Evolutionary conservation across 2,113 vertebrate genomes (phyloP), one percentile per base, ranked within the genome.

Genomic region (Prunella fulvescens): DNA sequence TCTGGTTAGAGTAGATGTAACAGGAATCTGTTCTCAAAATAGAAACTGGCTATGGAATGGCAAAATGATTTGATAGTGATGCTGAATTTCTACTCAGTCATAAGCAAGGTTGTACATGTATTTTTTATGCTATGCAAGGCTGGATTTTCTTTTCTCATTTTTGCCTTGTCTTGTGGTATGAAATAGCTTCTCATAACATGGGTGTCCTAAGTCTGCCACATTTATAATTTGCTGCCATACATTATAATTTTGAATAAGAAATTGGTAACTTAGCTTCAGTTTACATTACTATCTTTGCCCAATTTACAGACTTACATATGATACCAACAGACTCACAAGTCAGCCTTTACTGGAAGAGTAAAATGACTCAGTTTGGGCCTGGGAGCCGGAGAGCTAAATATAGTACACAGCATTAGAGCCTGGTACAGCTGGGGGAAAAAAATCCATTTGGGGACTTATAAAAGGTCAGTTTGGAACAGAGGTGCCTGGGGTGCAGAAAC

Each of bases 361-460:
- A 48, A 92, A 95, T 90, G 84, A 93, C 61, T 95, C 72, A 48
- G 26, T 91, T 84, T 76, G 65, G 84, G 48, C 66, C 74, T 84
- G 28, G 73, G 20, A 95, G 70, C n/a, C 74, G 72, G n/a, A 81
- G 15, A 39, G 16, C 45, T 94, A 94, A 94, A 82, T 65, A 89
- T 89, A 95, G 78, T 15, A 37, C 10, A 39, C 28, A 45, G 70
- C 78, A 72, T 81, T 82, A 76, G 7, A 95, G 78, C 31, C 37
- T 87, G 57, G 69, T 88, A 67, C 44, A 92, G 60, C 62, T 61
- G 12, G 67, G 50, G 40, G 31, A 6, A 45, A 45, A 88, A 84
- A 33, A 31, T 65, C 57, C 29, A 62, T 88, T 80, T 62, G 25
- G 24, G 29, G 71, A 84, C 44, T 76, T 94, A 31, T 0, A 11